Evolutionary conservation across 92 coral and sea anemone species (phyloP).

Genomic region (Ricordea florida): DNA sequence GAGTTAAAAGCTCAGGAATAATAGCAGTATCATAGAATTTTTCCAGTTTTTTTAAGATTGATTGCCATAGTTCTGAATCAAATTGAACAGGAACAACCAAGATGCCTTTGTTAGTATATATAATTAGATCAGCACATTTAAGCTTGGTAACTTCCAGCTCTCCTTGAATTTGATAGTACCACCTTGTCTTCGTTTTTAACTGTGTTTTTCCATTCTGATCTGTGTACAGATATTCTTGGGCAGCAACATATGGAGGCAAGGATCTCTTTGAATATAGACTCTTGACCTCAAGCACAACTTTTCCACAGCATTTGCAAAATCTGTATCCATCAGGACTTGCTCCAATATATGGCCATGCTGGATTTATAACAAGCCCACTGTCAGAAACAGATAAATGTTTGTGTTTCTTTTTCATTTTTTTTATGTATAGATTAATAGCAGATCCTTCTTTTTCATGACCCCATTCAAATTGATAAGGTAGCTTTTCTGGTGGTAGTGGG

Average conservation of each 20-base stretch:
- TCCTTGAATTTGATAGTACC: conserved; percentile 43
- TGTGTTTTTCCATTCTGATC: conserved; percentile 17
- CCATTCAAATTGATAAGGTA: conserved; percentile 49
- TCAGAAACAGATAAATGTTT: background rate
- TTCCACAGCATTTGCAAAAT: conserved; percentile 30
- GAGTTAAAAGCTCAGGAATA: background rate
- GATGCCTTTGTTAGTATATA: conserved; percentile 32
- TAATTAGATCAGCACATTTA: background rate
- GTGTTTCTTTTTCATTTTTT: background rate
- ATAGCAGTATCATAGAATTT: background rate
- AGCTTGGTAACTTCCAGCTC: conserved; percentile 12
- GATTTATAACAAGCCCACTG: conserved; percentile 35
- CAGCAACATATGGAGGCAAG: conserved; percentile 25
- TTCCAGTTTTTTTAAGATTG: background rate
- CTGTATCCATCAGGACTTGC: conserved; percentile 39
- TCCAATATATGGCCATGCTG: conserved; percentile 21
- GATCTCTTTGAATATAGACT: conserved; percentile 40
- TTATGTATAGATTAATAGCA: background rate
- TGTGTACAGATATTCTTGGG: background rate
- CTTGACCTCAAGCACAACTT: conserved; percentile 29
- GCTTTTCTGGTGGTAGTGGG: conserved; percentile 22
- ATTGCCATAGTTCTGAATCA: conserved; percentile 10
- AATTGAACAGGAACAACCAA: conserved; percentile 6
- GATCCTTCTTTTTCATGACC: conserved; percentile 30
- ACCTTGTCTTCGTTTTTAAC: conserved; percentile 35